Conservation (phyloP, 2,113 vertebrate species). For the Saccopteryx bilineata region DNA sequence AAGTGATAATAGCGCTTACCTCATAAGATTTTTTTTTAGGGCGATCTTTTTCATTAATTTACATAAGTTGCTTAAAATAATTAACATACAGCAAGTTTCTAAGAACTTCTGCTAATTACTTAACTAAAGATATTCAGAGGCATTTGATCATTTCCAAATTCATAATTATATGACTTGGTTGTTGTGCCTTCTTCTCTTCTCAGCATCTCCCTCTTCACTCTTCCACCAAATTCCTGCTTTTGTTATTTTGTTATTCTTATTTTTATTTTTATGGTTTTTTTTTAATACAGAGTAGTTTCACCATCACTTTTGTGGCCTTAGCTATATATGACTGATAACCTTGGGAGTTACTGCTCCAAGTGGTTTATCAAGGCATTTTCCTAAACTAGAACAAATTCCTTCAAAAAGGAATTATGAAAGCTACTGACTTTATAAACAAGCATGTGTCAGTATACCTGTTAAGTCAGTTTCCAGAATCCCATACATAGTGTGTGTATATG, state of each 20-base stretch:
- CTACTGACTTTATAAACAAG: not conserved
- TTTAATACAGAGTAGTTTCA: conserved; percentile 14
- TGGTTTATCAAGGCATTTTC: conserved; percentile 18
- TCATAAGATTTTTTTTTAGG: not conserved
- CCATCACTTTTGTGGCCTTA: not conserved
- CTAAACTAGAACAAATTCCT: conserved; percentile 23
- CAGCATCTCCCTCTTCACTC: not conserved
- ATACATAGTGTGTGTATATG: not conserved
- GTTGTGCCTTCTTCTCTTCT: not conserved
- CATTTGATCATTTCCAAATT: conserved; percentile 4
- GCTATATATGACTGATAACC: not conserved
- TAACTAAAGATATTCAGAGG: conserved; percentile 19
- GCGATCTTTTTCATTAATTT: not conserved
- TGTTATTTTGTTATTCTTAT: conserved; percentile 49
- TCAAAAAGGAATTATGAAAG: conserved; percentile 24
- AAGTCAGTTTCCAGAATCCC: not conserved
- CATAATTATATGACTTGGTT: not conserved
- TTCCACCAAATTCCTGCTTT: not conserved
- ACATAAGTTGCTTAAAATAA: not conserved
- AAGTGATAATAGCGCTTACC: not conserved
- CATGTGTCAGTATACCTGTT: not conserved
- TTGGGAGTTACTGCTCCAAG: conserved; percentile 61
- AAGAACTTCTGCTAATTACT: conserved; percentile 7
- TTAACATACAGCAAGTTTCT: not conserved
- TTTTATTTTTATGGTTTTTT: conserved; percentile 14